A percentile compares a stretch with the other conserved stretches of the same genome.
These are phyloP conservation scores for Coccyzus lansbergi DNA, from an alignment of 2,797 vertebrate genomes.

Conservation along the genomic window DNA sequence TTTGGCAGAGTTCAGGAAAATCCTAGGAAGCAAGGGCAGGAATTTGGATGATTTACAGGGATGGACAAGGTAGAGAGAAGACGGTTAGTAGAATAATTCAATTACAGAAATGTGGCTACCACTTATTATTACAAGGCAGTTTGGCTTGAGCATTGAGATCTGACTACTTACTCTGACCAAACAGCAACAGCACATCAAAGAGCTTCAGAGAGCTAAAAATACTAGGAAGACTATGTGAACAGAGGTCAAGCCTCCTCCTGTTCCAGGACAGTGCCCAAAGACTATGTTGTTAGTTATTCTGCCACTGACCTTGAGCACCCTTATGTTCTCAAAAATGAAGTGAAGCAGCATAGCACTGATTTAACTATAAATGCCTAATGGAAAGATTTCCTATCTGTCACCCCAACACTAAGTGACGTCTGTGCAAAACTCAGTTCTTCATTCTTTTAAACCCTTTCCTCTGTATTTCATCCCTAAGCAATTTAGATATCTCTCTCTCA, in stretches of 20 bases:
- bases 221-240: background rate
- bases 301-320: background rate
- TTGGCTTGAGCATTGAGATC: background rate
- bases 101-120: background rate
- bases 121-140: background rate
- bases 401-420: background rate
- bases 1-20: background rate
- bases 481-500: background rate
- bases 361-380: background rate
- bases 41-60: background rate
- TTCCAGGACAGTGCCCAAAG: background rate
- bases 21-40: background rate
- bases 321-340: background rate
- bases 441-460: background rate
- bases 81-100: background rate
- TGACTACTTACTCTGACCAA: background rate
- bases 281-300: background rate
- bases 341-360: background rate
- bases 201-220: background rate
- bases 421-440: background rate
- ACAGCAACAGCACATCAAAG: background rate
- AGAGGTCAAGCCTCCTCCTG: background rate
- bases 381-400: background rate
- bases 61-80: background rate
- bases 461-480: background rate